Base-by-base conservation (phyloP, 1,140 invertebrate genomes). In the Hyles euphorbiae region DNA sequence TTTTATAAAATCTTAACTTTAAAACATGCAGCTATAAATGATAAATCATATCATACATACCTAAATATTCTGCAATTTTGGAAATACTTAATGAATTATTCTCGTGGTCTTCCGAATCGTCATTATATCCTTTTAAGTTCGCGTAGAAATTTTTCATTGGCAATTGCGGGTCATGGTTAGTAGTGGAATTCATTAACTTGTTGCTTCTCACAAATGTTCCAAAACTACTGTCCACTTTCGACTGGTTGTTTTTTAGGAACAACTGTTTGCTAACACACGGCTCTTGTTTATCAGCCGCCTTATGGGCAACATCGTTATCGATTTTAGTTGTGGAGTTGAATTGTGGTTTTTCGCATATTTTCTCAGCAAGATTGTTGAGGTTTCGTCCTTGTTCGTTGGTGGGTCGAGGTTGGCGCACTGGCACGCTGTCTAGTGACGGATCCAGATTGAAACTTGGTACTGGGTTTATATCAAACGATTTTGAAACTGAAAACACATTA, bases 51-150 rank as follows among this genome's bases (percentile, higher is more conserved):
- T 10, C 9, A 33, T 32, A 65, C 72, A 73, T 66, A 87, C 84
- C 78, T 49, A 87, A 70, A 69, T 77, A 84, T 58, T 87, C 83
- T 34, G 83, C 81, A 70, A 87, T 87, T 59, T 81, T 86, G 0
- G 84, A 87, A 58, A 87, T 72, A 59, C 81, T 87, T 7, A 87
- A 61, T 3, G 84, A 87, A 61, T 79, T 81, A 46, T 87, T 79
- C 5, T 68, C 66, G 5, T 78, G 78, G 11, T 64, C 71, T 47
- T 80, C 82, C 43, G 76, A 76, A 12, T 84, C 83, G 9, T 82
- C 80, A 8, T 66, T 61, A 0, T 63, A 60, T 34, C 75, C 22
- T 36, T 62, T 60, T 34, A 79, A 53, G 3, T 78, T 76, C 3
- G 72, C 57, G 3, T 86, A 75, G 3, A 78, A 54, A 36, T 78